A percentile compares a stretch with the other conserved stretches of the same genome.
These are phyloP conservation scores for Bombus balteatus DNA, from an alignment of 1,140 invertebrate genomes.

Conservation along the genomic window DNA sequence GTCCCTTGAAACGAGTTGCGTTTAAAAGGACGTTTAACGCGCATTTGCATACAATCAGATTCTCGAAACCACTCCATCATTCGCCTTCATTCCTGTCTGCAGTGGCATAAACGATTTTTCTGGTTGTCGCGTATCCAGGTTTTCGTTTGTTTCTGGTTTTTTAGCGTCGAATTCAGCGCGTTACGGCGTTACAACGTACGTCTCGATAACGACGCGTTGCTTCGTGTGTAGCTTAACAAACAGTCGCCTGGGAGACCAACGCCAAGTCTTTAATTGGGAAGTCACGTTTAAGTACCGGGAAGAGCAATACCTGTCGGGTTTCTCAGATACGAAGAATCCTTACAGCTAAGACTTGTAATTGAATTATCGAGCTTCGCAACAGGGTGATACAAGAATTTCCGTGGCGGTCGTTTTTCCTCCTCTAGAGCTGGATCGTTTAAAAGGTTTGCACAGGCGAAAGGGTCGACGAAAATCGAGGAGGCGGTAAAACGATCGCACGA, in stretches of 20 bases:
- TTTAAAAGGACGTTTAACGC: constrained; percentile 6
- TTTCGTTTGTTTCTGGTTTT: not conserved
- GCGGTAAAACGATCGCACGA: not conserved
- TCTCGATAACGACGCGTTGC: too few species aligned
- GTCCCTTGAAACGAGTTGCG: constrained; percentile 6
- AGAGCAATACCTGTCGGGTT: constrained; percentile 40
- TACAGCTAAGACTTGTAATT: constrained; percentile 60
- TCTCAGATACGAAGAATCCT: constrained; percentile 58
- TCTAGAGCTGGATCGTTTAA: not conserved
- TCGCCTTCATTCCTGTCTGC: not conserved
- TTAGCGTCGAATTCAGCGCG: too few species aligned
- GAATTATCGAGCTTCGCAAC: constrained; percentile 54
- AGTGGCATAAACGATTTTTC: not conserved
- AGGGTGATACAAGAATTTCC: constrained; percentile 19
- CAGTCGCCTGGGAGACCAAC: too few species aligned
- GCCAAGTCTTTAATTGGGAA: constrained; percentile 13
- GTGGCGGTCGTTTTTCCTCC: not conserved
- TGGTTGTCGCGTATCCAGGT: not conserved
- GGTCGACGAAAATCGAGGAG: too few species aligned
- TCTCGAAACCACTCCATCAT: not conserved
- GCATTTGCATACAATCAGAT: constrained; percentile 32
- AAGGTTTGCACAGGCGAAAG: not conserved
- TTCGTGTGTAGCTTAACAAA: too few species aligned
- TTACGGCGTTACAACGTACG: too few species aligned
- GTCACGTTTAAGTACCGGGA: constrained; percentile 32